Evolutionary conservation across 2,113 vertebrate species (phyloP).

Genomic region (Mesocricetus auratus): DNA sequence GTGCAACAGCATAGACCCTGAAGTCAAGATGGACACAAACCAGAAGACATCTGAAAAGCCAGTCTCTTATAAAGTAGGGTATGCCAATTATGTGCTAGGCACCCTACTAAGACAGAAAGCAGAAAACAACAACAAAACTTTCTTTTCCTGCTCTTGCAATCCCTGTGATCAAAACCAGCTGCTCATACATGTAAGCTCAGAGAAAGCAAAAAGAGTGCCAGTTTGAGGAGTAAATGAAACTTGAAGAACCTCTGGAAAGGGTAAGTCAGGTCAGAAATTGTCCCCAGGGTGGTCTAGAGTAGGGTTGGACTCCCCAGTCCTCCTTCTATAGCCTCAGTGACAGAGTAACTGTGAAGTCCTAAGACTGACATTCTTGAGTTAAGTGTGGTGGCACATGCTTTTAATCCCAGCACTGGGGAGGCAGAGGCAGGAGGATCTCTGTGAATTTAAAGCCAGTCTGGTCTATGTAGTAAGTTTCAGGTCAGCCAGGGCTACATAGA

Average conservation of each 20-base stretch:
- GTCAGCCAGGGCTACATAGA: neutral
- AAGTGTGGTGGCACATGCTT: neutral
- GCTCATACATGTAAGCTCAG: neutral
- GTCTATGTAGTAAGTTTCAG: neutral
- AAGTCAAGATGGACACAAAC: constrained; percentile 65
- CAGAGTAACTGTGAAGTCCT: neutral
- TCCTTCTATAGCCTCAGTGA: neutral
- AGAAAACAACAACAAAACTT: constrained; percentile 16
- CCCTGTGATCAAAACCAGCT: constrained; percentile 51
- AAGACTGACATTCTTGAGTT: neutral
- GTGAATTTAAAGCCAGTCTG: neutral
- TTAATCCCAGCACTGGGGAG: neutral
- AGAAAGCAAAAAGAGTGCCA: constrained; percentile 57
- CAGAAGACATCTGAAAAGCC: constrained; percentile 34
- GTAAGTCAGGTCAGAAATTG: neutral
- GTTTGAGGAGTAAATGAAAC: constrained; percentile 52
- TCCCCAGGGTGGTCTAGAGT: neutral
- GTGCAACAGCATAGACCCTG: constrained; percentile 45
- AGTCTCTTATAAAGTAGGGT: neutral
- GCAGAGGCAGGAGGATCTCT: neutral
- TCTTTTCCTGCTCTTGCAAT: constrained; percentile 44
- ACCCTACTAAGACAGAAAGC: constrained; percentile 7
- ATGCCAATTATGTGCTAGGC: neutral
- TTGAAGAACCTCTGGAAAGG: constrained; percentile 34
- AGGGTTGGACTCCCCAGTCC: neutral